Evolutionary conservation across 2,888 invertebrate species (phyloP).

Genomic region (Rotaria macrura): DNA sequence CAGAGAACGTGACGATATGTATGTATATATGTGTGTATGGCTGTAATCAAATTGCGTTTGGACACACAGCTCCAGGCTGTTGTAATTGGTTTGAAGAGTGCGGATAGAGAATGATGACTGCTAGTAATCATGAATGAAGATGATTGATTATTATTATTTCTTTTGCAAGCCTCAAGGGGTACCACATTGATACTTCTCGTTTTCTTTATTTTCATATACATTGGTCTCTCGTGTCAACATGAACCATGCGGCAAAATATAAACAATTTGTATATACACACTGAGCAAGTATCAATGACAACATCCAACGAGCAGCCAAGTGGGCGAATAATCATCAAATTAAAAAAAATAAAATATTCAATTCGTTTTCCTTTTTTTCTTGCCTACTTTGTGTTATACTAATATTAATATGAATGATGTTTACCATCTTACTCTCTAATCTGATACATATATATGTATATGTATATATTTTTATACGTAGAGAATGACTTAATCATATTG

Average conservation of each 20-base stretch:
- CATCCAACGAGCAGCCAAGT: neutral
- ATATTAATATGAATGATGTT: neutral
- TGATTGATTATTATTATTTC: slow-evolving; percentile 15
- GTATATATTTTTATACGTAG: no score
- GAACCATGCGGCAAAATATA: slow-evolving; percentile 12
- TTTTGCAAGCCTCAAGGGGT: neutral
- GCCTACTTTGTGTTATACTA: neutral
- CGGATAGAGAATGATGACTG: slow-evolving; percentile 3
- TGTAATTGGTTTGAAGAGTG: slow-evolving; percentile 19
- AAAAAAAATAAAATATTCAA: neutral
- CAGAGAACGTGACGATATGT: slow-evolving; percentile 14
- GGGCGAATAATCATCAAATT: slow-evolving; percentile 6
- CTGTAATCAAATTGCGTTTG: slow-evolving; percentile 15
- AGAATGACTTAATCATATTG: neutral
- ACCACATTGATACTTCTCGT: slow-evolving; percentile 15
- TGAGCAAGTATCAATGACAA: neutral
- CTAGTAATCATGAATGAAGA: slow-evolving; percentile 12
- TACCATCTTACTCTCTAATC: neutral
- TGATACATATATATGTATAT: neutral
- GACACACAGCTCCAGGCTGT: slow-evolving; percentile 18
- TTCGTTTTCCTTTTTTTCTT: neutral
- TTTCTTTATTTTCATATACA: neutral
- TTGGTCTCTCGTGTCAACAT: slow-evolving; percentile 12
- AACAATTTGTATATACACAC: neutral
- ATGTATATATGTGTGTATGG: slow-evolving; percentile 10